These are phyloP conservation scores for Nothocercus julius DNA, from an alignment of 2,113 vertebrate genomes.

Conservation along the genomic window DNA sequence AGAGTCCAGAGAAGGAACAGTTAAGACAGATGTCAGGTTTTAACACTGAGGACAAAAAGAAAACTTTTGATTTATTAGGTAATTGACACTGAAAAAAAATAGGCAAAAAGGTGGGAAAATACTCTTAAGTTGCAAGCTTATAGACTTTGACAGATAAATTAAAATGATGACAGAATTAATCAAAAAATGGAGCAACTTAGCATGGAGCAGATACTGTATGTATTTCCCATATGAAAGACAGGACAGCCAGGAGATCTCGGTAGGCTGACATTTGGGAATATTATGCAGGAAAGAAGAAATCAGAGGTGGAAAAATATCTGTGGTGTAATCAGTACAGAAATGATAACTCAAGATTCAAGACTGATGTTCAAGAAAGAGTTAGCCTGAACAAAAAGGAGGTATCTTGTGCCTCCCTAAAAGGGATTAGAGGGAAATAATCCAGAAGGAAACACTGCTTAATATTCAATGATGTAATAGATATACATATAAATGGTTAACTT, in stretches of 20 bases:
- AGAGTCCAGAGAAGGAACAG: background rate
- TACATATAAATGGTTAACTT: background rate
- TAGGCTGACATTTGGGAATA: background rate
- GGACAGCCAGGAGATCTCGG: fast-evolving
- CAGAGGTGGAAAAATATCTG: background rate
- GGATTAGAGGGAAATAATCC: background rate
- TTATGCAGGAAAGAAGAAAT: background rate
- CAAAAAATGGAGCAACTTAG: background rate
- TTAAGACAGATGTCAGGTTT: background rate
- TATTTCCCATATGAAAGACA: fast-evolving
- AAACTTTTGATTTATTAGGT: background rate
- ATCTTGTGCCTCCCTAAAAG: background rate
- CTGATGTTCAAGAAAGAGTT: background rate
- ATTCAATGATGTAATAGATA: background rate
- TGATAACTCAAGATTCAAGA: background rate
- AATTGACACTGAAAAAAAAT: background rate
- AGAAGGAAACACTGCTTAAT: background rate
- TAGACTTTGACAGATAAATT: background rate
- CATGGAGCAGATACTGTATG: background rate
- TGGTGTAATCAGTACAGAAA: background rate
- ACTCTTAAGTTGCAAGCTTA: background rate
- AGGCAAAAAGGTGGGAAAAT: background rate
- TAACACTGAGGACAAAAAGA: background rate
- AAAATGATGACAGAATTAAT: background rate
- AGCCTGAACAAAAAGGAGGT: background rate